These are phyloP conservation scores for Gobiocypris rarus DNA, from an alignment of 2,113 vertebrate species.

Conservation along the genomic window DNA sequence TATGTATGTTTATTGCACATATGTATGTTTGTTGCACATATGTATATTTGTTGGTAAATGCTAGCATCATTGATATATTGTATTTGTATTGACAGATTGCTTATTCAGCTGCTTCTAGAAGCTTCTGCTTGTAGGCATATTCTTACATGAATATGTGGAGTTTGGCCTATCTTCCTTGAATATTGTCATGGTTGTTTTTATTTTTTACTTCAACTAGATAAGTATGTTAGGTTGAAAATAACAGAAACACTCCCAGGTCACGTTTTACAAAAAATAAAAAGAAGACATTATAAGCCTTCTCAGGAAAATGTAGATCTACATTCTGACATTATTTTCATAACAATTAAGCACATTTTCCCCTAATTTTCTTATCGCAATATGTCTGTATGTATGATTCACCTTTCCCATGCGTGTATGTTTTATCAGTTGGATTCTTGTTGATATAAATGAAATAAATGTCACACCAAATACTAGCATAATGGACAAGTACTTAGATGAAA, in stretches of 20 bases:
- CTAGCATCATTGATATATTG: background rate
- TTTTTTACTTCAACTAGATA: background rate
- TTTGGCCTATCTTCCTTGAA: background rate
- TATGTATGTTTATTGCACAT: slow-evolving; percentile 31
- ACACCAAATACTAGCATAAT: background rate
- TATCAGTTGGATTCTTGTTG: background rate
- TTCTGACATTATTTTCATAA: background rate
- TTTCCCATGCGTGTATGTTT: background rate
- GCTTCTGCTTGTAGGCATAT: slow-evolving; percentile 17
- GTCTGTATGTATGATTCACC: background rate
- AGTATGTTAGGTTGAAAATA: background rate
- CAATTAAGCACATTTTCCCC: background rate
- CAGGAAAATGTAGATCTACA: background rate
- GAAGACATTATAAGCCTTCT: background rate
- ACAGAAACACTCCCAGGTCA: background rate
- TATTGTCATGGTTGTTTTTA: background rate
- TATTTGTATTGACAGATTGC: background rate
- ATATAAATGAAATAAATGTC: background rate
- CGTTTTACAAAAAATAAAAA: background rate
- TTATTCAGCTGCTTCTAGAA: background rate
- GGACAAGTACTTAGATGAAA: no score
- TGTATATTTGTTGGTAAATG: background rate
- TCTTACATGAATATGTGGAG: slow-evolving; percentile 18
- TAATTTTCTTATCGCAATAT: background rate
- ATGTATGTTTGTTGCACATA: slow-evolving; percentile 11